Evolutionary conservation across 2,113 vertebrate species (phyloP), one percentile per base, ranked within the genome.

Genomic region (Sinocyclocheilus maitianheensis): DNA sequence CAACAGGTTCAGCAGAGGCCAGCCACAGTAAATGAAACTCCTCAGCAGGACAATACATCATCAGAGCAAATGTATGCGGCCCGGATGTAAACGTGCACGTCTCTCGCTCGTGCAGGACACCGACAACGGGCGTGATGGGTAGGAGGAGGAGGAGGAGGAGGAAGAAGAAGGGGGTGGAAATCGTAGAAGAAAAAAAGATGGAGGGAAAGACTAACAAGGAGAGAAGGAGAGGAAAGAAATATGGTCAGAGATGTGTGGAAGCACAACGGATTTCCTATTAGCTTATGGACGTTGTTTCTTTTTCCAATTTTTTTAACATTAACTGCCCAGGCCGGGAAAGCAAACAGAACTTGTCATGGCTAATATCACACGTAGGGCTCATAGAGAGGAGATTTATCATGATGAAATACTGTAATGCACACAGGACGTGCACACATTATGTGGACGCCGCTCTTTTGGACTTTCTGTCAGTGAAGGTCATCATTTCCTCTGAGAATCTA

Each of bases 1-100:
- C 97, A 98, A 98, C 97, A 98, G 97, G 97, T 99, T 99, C 97
- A 97, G 96, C 96, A 97, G 97, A 98, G 98, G 98, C 96, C 97
- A 97, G 93, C 94, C 93, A 95, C 95, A 96, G 97, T 98, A 98
- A 99, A 99, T 99, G 97, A 99, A 99, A 98, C 98, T 97, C 96
- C 96, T 95, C 95, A 96, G 95, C 95, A 96, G 96, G 96, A 98
- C 97, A 98, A 99, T 98, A 98, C 96, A 99, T 99, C 97, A 99
- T 97, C 97, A 96, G 94, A 95, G 95, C 95, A 97, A 97, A 98
- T 97, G 95, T 97, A 98, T 96, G 97, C 95, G 89, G 94, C 95
- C 94, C 92, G 95, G 98, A 96, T 95, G 95, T 96, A 97, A 96
- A 96, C 96, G 96, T 95, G 46, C 71, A 4, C 77, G 4, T 60